Evolutionary conservation across 1,140 invertebrate species (phyloP).

Genomic region (Drosophila quadrilineata): DNA sequence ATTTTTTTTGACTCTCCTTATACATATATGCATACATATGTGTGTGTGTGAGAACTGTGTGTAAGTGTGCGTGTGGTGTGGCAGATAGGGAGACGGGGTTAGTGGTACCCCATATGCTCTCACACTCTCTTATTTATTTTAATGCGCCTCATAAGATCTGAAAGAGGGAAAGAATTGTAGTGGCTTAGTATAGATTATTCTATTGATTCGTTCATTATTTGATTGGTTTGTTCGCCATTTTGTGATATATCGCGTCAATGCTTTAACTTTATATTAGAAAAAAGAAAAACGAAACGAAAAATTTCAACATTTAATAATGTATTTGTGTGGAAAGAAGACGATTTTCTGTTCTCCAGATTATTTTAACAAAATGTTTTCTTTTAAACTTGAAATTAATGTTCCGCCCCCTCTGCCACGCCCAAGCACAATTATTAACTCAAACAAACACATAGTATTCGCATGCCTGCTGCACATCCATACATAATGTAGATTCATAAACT

Average conservation of each 20-base stretch:
- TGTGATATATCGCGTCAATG: slow-evolving; percentile 60
- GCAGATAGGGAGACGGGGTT: slow-evolving; percentile 10
- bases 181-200: no score
- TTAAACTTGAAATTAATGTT: background rate
- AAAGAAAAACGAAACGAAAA: slow-evolving; percentile 6
- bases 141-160: no score
- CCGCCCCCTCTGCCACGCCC: slow-evolving; percentile 19
- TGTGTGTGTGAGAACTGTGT: slow-evolving; percentile 27
- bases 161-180: no score
- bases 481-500: slow-evolving; percentile 48
- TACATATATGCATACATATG: no score
- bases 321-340: slow-evolving; percentile 1
- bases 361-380: slow-evolving; percentile 11
- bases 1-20: slow-evolving; percentile 25
- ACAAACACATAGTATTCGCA: slow-evolving; percentile 52
- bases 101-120: no score
- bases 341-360: slow-evolving; percentile 17
- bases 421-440: slow-evolving; percentile 6
- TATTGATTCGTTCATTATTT: slow-evolving; percentile 17
- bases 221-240: slow-evolving; percentile 68
- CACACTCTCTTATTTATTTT: no score
- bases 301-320: slow-evolving; percentile 14
- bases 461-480: slow-evolving; percentile 56
- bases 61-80: slow-evolving; percentile 36
- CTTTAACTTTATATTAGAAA: slow-evolving; percentile 25